A percentile compares a stretch with the other conserved stretches of the same genome.
Conservation (phyloP, 2,888 invertebrate genomes). For the Glyphotaelius pellucidus region DNA sequence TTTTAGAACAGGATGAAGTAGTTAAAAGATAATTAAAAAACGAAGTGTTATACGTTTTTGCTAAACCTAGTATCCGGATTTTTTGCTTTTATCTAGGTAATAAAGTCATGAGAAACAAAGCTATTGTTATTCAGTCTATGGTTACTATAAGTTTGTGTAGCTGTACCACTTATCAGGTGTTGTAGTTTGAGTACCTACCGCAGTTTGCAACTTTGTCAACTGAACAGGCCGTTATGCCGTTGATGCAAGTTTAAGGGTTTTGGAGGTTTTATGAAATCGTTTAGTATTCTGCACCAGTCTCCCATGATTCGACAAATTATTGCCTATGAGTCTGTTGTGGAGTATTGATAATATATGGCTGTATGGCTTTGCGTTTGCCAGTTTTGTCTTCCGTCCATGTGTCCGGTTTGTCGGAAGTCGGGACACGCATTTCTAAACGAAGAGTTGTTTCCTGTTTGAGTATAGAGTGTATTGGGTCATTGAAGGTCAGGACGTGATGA, state of each 20-base stretch:
- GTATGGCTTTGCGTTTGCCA: neutral
- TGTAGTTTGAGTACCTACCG: neutral
- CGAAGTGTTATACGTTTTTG: too few species aligned
- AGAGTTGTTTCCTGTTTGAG: neutral
- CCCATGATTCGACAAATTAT: neutral
- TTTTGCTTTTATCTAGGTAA: too few species aligned
- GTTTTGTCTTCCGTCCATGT: neutral
- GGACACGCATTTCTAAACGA: neutral
- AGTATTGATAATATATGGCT: neutral
- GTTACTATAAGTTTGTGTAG: neutral
- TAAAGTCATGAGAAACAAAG: too few species aligned
- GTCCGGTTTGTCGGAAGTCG: slow-evolving; percentile 16
- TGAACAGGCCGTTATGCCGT: neutral
- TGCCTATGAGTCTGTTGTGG: neutral
- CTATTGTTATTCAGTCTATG: too few species aligned
- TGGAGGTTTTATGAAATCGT: neutral
- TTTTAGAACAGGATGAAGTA: too few species aligned
- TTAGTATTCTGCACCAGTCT: neutral
- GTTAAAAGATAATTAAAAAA: too few species aligned
- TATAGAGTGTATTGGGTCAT: neutral
- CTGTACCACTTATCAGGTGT: neutral
- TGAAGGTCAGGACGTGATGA: neutral
- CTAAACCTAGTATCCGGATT: too few species aligned
- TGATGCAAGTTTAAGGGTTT: neutral
- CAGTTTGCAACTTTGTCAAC: neutral